Percentiles rank a stretch among this genome's conserved stretches.
Conservation (phyloP, 1,140 invertebrate species). For the Thaumetopoea pityocampa region DNA sequence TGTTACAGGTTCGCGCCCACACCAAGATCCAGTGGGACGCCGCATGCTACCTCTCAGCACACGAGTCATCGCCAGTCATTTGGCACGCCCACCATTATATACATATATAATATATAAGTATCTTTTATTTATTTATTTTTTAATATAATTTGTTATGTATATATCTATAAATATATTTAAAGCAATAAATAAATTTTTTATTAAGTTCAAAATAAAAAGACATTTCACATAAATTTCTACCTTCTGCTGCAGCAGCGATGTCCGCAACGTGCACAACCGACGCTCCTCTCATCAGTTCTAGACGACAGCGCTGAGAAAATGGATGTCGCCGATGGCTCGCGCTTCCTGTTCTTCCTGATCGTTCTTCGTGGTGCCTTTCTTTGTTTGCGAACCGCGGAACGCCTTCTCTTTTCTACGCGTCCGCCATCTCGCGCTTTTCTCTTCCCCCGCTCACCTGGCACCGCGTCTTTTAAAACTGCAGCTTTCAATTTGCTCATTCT, state of each 20-base stretch:
- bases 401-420: conserved; percentile 26
- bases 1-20: too few relatives aligned
- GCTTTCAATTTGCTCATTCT: conserved; percentile 14
- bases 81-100: too few relatives aligned
- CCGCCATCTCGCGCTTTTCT: conserved; percentile 13
- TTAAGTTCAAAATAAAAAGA: conserved; percentile 2
- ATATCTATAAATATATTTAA: conserved; percentile 8
- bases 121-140: neutral
- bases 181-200: conserved; percentile 6
- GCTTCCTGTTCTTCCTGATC: conserved; percentile 15
- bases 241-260: conserved; percentile 48
- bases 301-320: conserved; percentile 34
- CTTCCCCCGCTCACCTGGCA: conserved; percentile 14
- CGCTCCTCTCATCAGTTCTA: conserved; percentile 13
- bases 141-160: conserved; percentile 3
- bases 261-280: conserved; percentile 36
- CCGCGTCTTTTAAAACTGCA: conserved; percentile 2
- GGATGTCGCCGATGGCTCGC: conserved; percentile 34
- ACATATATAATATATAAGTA: too few relatives aligned
- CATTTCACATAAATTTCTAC: conserved; percentile 27
- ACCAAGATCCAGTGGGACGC: too few relatives aligned
- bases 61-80: too few relatives aligned
- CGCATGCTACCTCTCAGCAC: too few relatives aligned
- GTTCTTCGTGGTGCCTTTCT: conserved; percentile 17
- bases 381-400: conserved; percentile 16